These are phyloP conservation scores for Spodoptera picta DNA, from an alignment of 2,888 invertebrate species.

Conservation along the genomic window DNA sequence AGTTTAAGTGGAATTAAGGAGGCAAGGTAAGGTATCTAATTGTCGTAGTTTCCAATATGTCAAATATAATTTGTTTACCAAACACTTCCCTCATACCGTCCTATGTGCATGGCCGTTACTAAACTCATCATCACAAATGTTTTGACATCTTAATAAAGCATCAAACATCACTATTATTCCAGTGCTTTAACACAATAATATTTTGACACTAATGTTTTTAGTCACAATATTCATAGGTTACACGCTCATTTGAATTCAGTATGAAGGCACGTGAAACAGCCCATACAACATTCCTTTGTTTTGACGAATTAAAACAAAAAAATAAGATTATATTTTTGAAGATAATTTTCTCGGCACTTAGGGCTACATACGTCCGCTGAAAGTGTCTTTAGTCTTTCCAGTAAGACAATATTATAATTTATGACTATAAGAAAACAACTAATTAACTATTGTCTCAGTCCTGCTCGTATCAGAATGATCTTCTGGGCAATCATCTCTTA, in stretches of 20 bases:
- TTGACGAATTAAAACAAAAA: neutral
- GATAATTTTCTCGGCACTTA: neutral
- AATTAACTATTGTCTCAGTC: slow-evolving; percentile 34
- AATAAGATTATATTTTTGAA: neutral
- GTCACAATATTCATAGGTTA: slow-evolving; percentile 31
- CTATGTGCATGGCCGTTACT: slow-evolving; percentile 1
- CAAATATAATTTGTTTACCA: slow-evolving; percentile 34
- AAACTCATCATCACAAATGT: slow-evolving; percentile 13
- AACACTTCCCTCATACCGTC: neutral
- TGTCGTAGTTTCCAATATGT: slow-evolving; percentile 1
- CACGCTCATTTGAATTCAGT: neutral
- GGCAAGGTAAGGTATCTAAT: neutral
- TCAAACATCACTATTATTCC: slow-evolving; percentile 18
- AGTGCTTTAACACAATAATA: slow-evolving; percentile 9
- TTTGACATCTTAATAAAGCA: slow-evolving; percentile 21
- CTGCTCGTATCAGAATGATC: slow-evolving; percentile 23
- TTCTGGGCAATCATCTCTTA: slow-evolving; percentile 9
- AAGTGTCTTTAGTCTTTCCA: neutral
- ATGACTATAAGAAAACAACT: slow-evolving; percentile 10
- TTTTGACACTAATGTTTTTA: slow-evolving; percentile 23
- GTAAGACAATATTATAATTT: neutral
- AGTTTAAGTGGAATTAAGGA: neutral
- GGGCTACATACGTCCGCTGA: neutral
- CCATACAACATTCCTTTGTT: neutral
- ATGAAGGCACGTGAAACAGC: slow-evolving; percentile 7